Conservation (phyloP, 2,113 vertebrate species). For the Emydocephalus ijimae region DNA sequence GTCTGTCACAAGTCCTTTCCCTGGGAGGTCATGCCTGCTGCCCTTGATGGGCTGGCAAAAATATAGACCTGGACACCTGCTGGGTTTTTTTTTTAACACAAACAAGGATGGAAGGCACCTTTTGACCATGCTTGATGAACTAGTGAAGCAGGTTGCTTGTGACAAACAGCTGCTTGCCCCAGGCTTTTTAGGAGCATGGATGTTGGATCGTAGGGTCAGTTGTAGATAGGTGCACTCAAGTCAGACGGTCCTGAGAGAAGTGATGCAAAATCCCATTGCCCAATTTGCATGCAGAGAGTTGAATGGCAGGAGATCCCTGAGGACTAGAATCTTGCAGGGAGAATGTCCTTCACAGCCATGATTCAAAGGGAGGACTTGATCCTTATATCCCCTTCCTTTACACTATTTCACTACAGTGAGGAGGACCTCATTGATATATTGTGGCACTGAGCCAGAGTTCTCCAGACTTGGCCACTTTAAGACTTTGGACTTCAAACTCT, state of each 20-base stretch:
- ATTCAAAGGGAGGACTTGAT: background rate
- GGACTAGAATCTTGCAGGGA: background rate
- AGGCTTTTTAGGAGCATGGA: background rate
- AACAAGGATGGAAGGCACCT: slow-evolving; percentile 7
- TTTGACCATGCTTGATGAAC: slow-evolving; percentile 21
- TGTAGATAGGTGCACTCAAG: background rate
- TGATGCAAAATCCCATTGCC: background rate
- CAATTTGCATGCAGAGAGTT: background rate
- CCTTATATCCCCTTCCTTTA: background rate
- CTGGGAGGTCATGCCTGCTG: slow-evolving; percentile 7
- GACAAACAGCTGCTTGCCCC: slow-evolving; percentile 20
- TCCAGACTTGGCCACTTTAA: too few relatives aligned
- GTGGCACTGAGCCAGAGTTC: background rate
- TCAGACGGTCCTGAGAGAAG: background rate
- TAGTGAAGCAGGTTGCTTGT: slow-evolving; percentile 17
- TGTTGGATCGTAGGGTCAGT: background rate
- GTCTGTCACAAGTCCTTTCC: slow-evolving; percentile 16
- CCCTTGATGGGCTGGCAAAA: slow-evolving; percentile 19
- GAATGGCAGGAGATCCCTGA: background rate
- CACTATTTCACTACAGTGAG: background rate
- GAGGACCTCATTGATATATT: background rate
- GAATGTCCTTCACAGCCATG: too few relatives aligned
- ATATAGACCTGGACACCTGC: slow-evolving; percentile 6
- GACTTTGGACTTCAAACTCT: too few relatives aligned
- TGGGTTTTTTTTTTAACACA: background rate